Percentiles rank a stretch among this genome's conserved stretches.
These are phyloP conservation scores for Rhagophthalmus giganteus DNA, from an alignment of 2,888 invertebrate genomes.

Conservation along the genomic window DNA sequence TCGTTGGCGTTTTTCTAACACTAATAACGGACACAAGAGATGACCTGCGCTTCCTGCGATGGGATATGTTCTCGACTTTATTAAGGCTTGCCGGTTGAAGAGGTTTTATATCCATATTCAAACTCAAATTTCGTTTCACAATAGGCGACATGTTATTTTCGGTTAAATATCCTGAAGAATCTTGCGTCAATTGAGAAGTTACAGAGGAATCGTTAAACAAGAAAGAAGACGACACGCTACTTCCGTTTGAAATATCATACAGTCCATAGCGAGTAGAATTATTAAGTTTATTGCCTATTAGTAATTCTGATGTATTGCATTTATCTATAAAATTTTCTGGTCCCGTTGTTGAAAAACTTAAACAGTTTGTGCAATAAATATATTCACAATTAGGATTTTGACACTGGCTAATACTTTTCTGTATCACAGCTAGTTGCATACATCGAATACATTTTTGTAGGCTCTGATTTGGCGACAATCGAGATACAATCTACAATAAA, in stretches of 20 bases:
- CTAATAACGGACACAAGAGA: slow-evolving; percentile 32
- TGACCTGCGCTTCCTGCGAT: slow-evolving; percentile 17
- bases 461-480: slow-evolving; percentile 43
- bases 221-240: slow-evolving; percentile 24
- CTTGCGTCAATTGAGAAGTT: slow-evolving; percentile 7
- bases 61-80: slow-evolving; percentile 4
- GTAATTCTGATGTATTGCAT: slow-evolving; percentile 41
- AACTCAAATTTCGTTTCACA: slow-evolving; percentile 6
- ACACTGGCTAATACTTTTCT: slow-evolving; percentile 49
- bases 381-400: slow-evolving; percentile 46
- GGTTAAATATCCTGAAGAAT: slow-evolving; percentile 26
- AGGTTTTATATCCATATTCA: slow-evolving; percentile 1
- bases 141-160: slow-evolving; percentile 13
- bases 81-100: slow-evolving; percentile 8
- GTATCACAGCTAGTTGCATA: slow-evolving; percentile 44
- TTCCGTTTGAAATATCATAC: slow-evolving; percentile 18
- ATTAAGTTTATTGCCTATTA: slow-evolving; percentile 7
- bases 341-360: slow-evolving; percentile 45
- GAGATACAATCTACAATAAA: slow-evolving; percentile 38
- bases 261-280: slow-evolving; percentile 6
- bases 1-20: slow-evolving; percentile 22
- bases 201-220: slow-evolving; percentile 13
- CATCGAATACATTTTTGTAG: slow-evolving; percentile 47
- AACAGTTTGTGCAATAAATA: slow-evolving; percentile 49
- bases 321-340: slow-evolving; percentile 49